These are phyloP conservation scores for Chironomus tentans DNA, from an alignment of 2,888 invertebrate species.

Conservation along the genomic window DNA sequence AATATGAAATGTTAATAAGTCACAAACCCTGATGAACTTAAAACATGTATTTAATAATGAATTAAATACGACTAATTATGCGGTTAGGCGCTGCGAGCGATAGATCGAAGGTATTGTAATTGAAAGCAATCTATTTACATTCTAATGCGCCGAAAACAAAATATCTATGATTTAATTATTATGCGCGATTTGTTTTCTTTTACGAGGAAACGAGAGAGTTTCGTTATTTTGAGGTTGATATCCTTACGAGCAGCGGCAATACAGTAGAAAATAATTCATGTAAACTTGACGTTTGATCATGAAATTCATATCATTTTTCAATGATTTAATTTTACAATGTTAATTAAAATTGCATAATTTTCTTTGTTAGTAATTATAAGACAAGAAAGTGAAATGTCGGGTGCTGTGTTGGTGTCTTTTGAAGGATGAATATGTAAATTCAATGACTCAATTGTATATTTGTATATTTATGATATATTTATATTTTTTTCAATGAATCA, in stretches of 20 bases:
- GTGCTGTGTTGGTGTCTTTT: neutral
- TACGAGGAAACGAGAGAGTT: neutral
- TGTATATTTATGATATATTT: neutral
- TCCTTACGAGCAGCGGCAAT: neutral
- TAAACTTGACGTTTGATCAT: neutral
- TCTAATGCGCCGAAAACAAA: neutral
- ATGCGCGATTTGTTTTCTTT: neutral
- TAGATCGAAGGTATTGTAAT: neutral
- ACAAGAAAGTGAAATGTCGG: neutral
- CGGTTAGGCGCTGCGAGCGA: neutral
- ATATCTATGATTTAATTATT: neutral
- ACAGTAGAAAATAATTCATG: neutral
- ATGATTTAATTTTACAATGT: neutral
- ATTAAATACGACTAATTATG: neutral
- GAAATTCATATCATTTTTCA: neutral
- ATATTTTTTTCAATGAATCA: neutral
- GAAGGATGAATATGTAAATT: neutral
- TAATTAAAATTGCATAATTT: neutral
- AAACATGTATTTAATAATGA: too few relatives aligned
- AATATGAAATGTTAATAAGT: too few relatives aligned
- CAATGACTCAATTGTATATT: neutral
- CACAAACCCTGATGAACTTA: neutral
- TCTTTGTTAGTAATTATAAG: too few relatives aligned
- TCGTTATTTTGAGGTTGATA: neutral
- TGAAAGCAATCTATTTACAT: slow-evolving; percentile 1